These are phyloP conservation scores for Drosophila biarmipes DNA, from an alignment of 1,140 invertebrate species.

Conservation along the genomic window DNA sequence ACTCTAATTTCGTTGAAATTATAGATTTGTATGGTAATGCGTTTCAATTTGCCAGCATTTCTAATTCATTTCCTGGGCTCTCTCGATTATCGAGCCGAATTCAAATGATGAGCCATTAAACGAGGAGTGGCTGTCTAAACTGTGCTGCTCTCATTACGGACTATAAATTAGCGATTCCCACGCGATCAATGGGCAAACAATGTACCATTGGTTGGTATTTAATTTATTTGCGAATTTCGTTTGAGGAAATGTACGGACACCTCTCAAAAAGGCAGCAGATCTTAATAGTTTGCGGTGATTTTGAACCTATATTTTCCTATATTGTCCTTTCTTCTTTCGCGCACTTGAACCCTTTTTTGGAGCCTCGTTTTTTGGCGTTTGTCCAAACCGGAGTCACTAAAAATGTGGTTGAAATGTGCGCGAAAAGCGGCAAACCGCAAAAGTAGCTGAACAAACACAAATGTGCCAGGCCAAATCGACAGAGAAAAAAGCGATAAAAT, in stretches of 20 bases:
- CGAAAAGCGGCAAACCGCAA: constrained; percentile 80
- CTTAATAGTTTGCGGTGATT: not conserved
- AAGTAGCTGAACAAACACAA: constrained; percentile 81
- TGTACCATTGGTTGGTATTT: not conserved
- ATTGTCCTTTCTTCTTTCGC: not conserved
- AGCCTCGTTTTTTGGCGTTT: constrained; percentile 38
- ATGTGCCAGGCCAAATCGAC: constrained; percentile 73
- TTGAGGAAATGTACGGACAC: too few relatives aligned
- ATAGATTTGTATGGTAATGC: constrained; percentile 58
- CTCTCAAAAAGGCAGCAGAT: not conserved
- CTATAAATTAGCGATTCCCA: constrained; percentile 2
- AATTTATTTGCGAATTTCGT: too few relatives aligned
- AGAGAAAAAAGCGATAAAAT: constrained; percentile 41
- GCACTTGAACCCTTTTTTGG: constrained; percentile 25
- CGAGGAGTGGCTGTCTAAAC: constrained; percentile 7
- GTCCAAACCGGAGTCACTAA: constrained; percentile 74
- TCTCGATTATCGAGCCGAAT: constrained; percentile 29
- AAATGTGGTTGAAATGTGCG: constrained; percentile 80
- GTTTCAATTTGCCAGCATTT: constrained; percentile 55
- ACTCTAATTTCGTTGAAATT: constrained; percentile 64
- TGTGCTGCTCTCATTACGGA: not conserved
- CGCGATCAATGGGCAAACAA: constrained; percentile 2
- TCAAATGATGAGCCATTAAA: constrained; percentile 21
- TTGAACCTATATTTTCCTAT: constrained; percentile 12
- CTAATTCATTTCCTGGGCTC: constrained; percentile 41